Evolutionary conservation across 35 echinoderm and acorn worm species (phyloP), one percentile per base, ranked within the genome.

Genomic region (Strongylocentrotus purpuratus): DNA sequence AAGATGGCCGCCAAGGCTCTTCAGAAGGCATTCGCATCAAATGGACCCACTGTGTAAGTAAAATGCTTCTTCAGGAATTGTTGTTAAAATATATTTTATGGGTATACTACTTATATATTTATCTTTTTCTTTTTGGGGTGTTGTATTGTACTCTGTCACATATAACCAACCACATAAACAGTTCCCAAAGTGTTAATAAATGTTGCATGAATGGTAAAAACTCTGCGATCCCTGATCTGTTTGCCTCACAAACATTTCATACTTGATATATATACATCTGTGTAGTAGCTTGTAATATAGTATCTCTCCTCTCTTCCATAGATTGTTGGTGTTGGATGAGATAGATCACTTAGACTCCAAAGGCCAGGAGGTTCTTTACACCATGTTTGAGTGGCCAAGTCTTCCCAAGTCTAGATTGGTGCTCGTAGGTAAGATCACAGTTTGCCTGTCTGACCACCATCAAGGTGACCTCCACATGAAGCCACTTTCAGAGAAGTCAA

Each of bases 321-420:
- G 98, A 71, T 47, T 99, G 1, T 86, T 99, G 6, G 96, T 99
- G 18, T 86, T 99, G 61, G 98, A 99, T 96, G 98, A 99, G 87
- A 98, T 99, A 60, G 98, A 99, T 46, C 97, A 99, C 85, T 94
- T 99, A 61, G 98, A 98, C 71, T 97, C 97, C 94, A 99, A 99
- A 65, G 96, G 96, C 31, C 98, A 99, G 71, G 98, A 99, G 59
- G 97, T 99, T 5, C 95, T 99, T 12, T 99, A 99, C 85, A 99
- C 98, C 33, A 99, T 99, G 98, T 99, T 97, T 95, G 98, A 99
- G 89, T 99, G 98, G 97, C 98, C 98, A 4, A 96, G 97, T 25
- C 86, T 99, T 55, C 94, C 96, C 32, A 99, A 95, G 31, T 99
- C 98, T 31, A 97, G 98, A 97, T 90, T 97, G 86, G 96, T 99